Evolutionary conservation across 2,113 vertebrate genomes (phyloP), one percentile per base, ranked within the genome.

Genomic region (Hemiprocne comata): DNA sequence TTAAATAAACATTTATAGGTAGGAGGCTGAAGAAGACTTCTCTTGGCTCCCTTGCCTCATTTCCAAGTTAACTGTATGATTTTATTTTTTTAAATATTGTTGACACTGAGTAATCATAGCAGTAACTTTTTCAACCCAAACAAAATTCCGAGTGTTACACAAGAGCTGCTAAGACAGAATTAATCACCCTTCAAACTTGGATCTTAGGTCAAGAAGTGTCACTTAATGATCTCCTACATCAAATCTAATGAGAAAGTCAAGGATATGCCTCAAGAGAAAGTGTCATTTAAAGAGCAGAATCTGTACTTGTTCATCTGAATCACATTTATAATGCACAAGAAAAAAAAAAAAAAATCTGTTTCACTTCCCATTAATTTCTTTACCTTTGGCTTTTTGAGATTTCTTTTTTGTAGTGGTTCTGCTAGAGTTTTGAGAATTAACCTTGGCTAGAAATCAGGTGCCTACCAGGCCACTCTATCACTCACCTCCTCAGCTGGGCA

Each of bases 171-270:
- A 42, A 88, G 42, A 88, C 14, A 85, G 67, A 94, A 80, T 88
- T 88, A 42, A 61, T 77, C 71, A 71, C 19, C 3, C 19, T 79
- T 40, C 15, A 95, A n/a, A 73, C 23, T 17, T 58, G 40, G 31
- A 65, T 73, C 40, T 61, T 58, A 76, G 54, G 50, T 83, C 54
- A 90, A 81, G 48, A 87, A 76, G 28, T 46, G 60, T 73, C 64
- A 66, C 15, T 81, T 90, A 79, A 87, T 82, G 85, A 87, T 44
- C 17, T 70, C 66, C 81, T 55, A 65, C 19, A 76, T 79, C 17
- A 85, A 92, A 80, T 88, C n/a, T 79, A 85, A 89, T 46, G 19
- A 79, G 29, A 78, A 95, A 92, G 11, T 67, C 19, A 57, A 92
- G 70, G 80, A 75, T 28, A 38, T 33, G 20, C 48, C 78, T 62